A percentile compares a stretch with the other conserved stretches of the same genome.
Evolutionary conservation across 1,140 invertebrate genomes (phyloP).

Genomic region (Panonychus citri): DNA sequence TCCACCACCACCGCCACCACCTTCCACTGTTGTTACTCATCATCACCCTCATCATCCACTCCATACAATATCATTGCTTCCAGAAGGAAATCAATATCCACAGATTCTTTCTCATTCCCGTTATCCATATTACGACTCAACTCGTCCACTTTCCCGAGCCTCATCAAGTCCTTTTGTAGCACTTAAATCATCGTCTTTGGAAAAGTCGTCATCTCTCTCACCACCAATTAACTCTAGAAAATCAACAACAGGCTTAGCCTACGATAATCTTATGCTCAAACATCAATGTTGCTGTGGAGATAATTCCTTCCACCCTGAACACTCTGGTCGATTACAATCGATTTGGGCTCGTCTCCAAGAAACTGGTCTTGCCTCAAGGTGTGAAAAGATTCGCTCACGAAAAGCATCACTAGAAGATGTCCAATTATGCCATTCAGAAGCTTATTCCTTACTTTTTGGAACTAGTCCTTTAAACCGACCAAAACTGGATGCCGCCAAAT

Average conservation of each 20-base stretch:
- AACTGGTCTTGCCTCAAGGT: slow-evolving; percentile 25
- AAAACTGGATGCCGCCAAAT: slow-evolving; percentile 51
- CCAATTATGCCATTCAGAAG: slow-evolving; percentile 31
- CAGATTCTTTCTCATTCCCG: slow-evolving; percentile 1
- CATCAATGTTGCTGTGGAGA: slow-evolving; percentile 88
- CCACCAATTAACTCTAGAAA: neutral
- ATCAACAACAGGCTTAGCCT: slow-evolving; percentile 54
- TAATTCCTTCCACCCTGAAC: slow-evolving; percentile 81
- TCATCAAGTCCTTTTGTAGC: slow-evolving; percentile 71
- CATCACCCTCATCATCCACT: neutral
- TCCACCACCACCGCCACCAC: neutral
- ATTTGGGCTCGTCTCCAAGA: slow-evolving; percentile 74
- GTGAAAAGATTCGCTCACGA: slow-evolving; percentile 47
- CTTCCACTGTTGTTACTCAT: neutral
- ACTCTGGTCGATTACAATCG: slow-evolving; percentile 76
- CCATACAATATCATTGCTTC: neutral
- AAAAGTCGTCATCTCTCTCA: neutral
- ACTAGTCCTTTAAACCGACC: slow-evolving; percentile 65
- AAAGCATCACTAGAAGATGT: slow-evolving; percentile 83
- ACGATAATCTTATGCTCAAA: slow-evolving; percentile 85
- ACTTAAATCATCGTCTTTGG: slow-evolving; percentile 27
- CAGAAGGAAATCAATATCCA: slow-evolving; percentile 3
- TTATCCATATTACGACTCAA: slow-evolving; percentile 24
- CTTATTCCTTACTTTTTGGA: slow-evolving; percentile 31
- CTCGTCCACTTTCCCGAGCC: slow-evolving; percentile 54